Percentiles rank a stretch among this genome's conserved stretches.
phyloP scores from a whole-genome alignment of 2,113 vertebrate genomes.

The Tachuris rubrigastra region DNA sequence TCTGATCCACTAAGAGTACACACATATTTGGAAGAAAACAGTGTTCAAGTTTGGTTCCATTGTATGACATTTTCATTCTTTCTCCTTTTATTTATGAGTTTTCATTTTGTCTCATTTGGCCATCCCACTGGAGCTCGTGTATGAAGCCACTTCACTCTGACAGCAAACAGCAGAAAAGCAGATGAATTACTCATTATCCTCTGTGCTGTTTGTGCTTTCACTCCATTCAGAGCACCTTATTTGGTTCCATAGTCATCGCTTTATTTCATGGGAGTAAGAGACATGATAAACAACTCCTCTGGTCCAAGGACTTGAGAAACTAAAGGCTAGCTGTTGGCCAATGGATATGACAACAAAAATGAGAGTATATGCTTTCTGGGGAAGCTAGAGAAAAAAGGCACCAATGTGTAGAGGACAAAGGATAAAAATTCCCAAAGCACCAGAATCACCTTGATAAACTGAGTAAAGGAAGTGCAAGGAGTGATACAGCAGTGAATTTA shows the following conservation, averaged over 20 bases:
- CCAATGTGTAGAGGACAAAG: neutral
- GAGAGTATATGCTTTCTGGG: neutral
- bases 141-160: neutral
- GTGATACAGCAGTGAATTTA: neutral
- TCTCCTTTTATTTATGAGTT: neutral
- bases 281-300: neutral
- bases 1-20: neutral
- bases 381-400: neutral
- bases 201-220: neutral
- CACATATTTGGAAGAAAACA: neutral
- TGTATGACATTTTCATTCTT: neutral
- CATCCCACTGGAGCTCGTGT: neutral
- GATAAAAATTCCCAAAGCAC: neutral
- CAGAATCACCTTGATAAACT: neutral
- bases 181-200: neutral
- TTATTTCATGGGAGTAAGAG: neutral
- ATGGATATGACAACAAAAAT: neutral
- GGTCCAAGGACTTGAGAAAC: neutral
- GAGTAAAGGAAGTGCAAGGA: neutral
- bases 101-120: neutral
- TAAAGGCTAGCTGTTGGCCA: neutral
- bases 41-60: neutral
- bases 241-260: neutral
- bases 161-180: neutral
- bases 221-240: neutral